phyloP scores from a whole-genome alignment of 2,797 vertebrate genomes.

The Falco cherrug region DNA sequence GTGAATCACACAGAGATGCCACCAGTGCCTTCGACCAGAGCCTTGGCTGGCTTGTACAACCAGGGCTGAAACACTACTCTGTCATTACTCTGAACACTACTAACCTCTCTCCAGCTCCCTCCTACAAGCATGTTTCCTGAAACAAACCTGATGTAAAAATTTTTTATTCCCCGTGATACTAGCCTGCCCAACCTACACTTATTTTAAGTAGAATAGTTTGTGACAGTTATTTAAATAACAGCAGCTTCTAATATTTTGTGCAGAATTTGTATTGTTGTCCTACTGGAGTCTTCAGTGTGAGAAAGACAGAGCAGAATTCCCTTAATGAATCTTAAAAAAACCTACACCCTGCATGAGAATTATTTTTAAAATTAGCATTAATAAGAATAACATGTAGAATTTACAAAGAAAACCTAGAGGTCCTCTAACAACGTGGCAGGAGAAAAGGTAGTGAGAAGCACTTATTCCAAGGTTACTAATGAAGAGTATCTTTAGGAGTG shows the following conservation, averaged over 20 bases:
- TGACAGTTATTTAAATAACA: not conserved
- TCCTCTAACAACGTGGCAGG: not conserved
- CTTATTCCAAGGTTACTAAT: slow-evolving; percentile 36
- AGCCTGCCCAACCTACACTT: not conserved
- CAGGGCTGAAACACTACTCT: not conserved
- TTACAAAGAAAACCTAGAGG: not conserved
- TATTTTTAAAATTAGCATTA: not conserved
- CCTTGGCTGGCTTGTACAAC: not conserved
- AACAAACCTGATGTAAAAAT: not conserved
- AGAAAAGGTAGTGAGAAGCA: slow-evolving; percentile 60
- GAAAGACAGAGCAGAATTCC: not conserved
- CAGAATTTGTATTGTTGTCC: not conserved
- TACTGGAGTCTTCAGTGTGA: not conserved
- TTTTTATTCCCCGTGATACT: not conserved
- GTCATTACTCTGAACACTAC: not conserved
- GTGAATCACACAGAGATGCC: not conserved
- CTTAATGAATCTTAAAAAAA: not conserved
- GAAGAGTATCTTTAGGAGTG: slow-evolving; percentile 55
- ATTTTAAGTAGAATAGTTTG: not conserved
- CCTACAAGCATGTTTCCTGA: not conserved
- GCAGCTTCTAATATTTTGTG: not conserved
- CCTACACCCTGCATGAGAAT: not conserved
- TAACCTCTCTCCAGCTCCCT: not conserved
- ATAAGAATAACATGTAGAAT: slow-evolving; percentile 43
- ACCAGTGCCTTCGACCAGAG: not conserved